These are phyloP conservation scores for Diadumene lineata DNA, from an alignment of 92 coral and sea anemone species.

Conservation along the genomic window DNA sequence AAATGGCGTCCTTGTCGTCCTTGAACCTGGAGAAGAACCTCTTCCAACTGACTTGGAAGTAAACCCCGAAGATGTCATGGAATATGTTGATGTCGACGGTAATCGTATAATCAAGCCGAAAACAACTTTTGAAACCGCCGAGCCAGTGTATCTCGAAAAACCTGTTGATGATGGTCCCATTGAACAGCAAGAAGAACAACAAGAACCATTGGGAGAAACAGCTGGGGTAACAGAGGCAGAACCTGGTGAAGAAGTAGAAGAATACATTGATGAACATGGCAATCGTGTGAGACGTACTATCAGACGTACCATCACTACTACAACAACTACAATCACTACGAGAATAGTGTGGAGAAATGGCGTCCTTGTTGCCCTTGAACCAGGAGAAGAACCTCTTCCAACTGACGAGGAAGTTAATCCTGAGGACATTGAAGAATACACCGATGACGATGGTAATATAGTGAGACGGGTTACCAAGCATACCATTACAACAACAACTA, in stretches of 20 bases:
- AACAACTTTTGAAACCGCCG: too few relatives aligned
- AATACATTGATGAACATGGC: conserved; percentile 57
- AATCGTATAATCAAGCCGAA: too few relatives aligned
- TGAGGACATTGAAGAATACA: conserved; percentile 19
- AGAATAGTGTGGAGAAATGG: conserved; percentile 33
- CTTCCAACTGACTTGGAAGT: conserved; percentile 28
- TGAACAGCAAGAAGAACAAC: too few relatives aligned
- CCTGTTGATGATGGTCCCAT: too few relatives aligned
- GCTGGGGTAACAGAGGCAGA: too few relatives aligned
- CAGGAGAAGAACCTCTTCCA: conserved; percentile 43
- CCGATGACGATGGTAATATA: conserved; percentile 56
- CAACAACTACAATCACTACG: conserved; percentile 24
- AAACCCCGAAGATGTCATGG: too few relatives aligned
- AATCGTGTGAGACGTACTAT: conserved; percentile 44
- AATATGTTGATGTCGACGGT: too few relatives aligned
- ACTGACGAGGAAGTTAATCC: conserved; percentile 8
- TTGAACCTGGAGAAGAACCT: conserved; percentile 37
- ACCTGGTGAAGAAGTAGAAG: conserved; percentile 45
- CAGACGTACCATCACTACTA: conserved; percentile 35
- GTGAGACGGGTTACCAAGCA: conserved; percentile 46
- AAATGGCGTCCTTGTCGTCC: background rate
- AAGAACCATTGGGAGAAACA: too few relatives aligned
- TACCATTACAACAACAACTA: conserved; percentile 48
- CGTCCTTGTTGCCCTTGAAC: conserved; percentile 8
- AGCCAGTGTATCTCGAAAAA: too few relatives aligned